Conservation (phyloP, 2,888 invertebrate genomes). For the Geophilus truncorum region DNA sequence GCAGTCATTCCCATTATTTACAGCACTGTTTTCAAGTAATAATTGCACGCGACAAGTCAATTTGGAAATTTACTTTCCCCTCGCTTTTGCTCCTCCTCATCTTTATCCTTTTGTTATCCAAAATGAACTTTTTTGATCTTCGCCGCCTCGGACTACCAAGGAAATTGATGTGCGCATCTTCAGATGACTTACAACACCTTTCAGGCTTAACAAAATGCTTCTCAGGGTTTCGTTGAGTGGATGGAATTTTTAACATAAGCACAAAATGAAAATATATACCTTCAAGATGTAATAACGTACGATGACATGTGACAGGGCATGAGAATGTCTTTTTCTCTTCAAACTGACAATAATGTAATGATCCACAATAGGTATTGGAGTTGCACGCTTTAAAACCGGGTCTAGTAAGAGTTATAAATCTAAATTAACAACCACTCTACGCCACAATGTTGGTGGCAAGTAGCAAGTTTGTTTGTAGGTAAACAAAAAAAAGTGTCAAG, state of each 20-base stretch:
- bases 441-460: neutral
- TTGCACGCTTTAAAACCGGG: neutral
- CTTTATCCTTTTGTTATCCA: neutral
- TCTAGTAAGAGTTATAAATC: neutral
- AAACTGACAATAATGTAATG: no score
- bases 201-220: neutral
- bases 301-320: no score
- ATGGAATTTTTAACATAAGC: constrained; percentile 14
- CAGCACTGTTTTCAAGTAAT: neutral
- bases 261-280: neutral
- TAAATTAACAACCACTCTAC: neutral
- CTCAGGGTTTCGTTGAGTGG: neutral
- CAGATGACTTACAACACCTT: neutral
- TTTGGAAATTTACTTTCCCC: no score
- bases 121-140: neutral
- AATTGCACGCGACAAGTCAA: no score
- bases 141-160: neutral
- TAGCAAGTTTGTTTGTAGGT: neutral
- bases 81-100: no score
- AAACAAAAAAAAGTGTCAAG: neutral
- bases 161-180: neutral
- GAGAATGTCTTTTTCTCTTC: neutral
- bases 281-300: neutral
- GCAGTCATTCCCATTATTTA: neutral
- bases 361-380: neutral